Conservation (phyloP, 2,797 vertebrate species). For the Arctocebus calabarensis region DNA sequence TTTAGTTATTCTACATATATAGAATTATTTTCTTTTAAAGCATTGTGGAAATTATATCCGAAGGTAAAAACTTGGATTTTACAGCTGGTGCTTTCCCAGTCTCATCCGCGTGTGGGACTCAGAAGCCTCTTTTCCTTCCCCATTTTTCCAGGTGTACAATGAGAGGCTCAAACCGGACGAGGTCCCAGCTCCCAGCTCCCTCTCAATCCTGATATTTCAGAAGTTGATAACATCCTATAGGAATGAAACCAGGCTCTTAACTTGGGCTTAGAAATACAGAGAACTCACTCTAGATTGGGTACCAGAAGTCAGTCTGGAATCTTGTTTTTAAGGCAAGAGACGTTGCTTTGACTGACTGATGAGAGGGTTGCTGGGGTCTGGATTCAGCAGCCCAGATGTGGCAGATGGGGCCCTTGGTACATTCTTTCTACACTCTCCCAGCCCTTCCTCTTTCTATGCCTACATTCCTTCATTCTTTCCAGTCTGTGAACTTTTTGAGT, state of each 20-base stretch:
- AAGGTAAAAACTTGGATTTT: background rate
- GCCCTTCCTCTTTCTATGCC: fast-evolving
- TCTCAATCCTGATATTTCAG: background rate
- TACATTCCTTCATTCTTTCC: background rate
- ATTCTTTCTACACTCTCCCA: background rate
- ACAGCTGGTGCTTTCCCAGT: background rate
- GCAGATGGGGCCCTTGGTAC: background rate
- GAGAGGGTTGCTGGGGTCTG: background rate
- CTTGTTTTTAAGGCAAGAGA: background rate
- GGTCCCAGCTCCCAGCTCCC: background rate
- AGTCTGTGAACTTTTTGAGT: background rate
- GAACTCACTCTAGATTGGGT: background rate
- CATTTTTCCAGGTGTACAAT: background rate
- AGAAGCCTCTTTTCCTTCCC: background rate
- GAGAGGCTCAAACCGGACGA: background rate
- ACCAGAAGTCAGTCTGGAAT: background rate
- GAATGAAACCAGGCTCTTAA: background rate
- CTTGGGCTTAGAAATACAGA: background rate
- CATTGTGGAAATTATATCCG: background rate
- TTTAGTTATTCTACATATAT: background rate
- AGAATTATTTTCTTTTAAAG: background rate
- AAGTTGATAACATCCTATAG: background rate
- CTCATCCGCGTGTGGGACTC: background rate
- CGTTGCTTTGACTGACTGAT: background rate
- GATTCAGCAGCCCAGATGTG: background rate